Conservation (phyloP, 1,140 invertebrate species). For the Chymomyza costata region DNA sequence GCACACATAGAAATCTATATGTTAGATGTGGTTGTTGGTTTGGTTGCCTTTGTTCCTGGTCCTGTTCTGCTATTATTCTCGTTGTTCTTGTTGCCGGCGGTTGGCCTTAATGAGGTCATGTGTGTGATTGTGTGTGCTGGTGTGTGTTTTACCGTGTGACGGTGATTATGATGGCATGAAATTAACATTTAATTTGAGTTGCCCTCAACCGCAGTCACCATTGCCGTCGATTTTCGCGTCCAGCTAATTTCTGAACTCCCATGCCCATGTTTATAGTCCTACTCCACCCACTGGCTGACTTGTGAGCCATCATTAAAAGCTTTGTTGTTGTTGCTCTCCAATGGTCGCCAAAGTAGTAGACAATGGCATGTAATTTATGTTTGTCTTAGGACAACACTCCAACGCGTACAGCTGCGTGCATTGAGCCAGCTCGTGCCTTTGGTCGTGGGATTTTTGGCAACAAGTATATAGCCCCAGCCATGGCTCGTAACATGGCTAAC, state of each 20-base stretch:
- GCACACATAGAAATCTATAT: too few species aligned
- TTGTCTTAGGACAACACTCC: slow-evolving; percentile 65
- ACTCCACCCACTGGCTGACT: neutral
- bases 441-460: slow-evolving; percentile 17
- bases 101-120: slow-evolving; percentile 71
- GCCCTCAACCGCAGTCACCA: slow-evolving; percentile 29
- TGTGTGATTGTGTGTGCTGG: slow-evolving; percentile 42
- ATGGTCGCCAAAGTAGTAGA: slow-evolving; percentile 28
- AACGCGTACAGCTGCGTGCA: slow-evolving; percentile 24
- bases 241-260: too few species aligned
- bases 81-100: slow-evolving; percentile 24
- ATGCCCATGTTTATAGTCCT: too few species aligned
- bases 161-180: slow-evolving; percentile 72
- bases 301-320: slow-evolving; percentile 67
- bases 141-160: slow-evolving; percentile 30
- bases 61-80: slow-evolving; percentile 31
- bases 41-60: slow-evolving; percentile 34
- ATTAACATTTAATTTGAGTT: slow-evolving; percentile 72
- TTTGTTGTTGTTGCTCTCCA: slow-evolving; percentile 46
- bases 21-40: slow-evolving; percentile 14
- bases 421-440: neutral
- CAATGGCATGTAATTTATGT: slow-evolving; percentile 72
- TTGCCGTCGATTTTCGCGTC: slow-evolving; percentile 57
- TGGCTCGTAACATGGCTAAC: too few species aligned
- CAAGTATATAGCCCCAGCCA: slow-evolving; percentile 36